Conservation (phyloP, 1,140 invertebrate species). For the Mactra quadrangularis region DNA sequence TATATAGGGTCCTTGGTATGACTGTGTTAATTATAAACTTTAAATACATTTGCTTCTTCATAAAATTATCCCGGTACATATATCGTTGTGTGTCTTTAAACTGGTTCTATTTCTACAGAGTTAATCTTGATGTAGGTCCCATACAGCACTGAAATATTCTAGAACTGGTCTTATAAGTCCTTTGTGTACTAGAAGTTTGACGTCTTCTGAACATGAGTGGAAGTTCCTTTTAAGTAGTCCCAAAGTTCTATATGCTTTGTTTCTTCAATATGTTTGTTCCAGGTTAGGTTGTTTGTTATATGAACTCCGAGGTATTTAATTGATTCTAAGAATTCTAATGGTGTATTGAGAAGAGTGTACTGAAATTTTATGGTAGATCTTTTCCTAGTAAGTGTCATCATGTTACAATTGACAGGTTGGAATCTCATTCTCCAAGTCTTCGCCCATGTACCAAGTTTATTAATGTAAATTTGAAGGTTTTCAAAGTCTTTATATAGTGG, state of each 20-base stretch:
- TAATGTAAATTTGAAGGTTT: conserved; percentile 1
- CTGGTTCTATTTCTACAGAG: no score
- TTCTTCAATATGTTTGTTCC: no score
- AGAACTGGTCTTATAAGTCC: conserved; percentile 32
- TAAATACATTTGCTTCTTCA: no score
- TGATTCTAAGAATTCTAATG: not conserved
- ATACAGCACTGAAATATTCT: no score
- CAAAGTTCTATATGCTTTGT: conserved; percentile 26
- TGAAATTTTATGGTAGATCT: not conserved
- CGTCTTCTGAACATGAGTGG: not conserved
- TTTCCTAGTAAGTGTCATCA: conserved; percentile 25
- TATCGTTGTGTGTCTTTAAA: no score
- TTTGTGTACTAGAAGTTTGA: conserved; percentile 25
- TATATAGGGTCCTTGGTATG: no score
- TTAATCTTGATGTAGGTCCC: no score
- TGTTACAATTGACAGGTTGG: conserved; percentile 30
- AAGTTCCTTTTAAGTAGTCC: conserved; percentile 11
- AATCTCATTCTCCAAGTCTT: no score
- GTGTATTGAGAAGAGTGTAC: not conserved
- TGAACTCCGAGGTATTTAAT: no score
- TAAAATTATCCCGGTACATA: no score
- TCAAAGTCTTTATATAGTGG: not conserved
- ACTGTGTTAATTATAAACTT: no score
- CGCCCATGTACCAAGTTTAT: conserved; percentile 4
- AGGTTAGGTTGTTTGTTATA: no score